phyloP scores from a whole-genome alignment of 1,140 invertebrate species.

The Coptotermes formosanus region DNA sequence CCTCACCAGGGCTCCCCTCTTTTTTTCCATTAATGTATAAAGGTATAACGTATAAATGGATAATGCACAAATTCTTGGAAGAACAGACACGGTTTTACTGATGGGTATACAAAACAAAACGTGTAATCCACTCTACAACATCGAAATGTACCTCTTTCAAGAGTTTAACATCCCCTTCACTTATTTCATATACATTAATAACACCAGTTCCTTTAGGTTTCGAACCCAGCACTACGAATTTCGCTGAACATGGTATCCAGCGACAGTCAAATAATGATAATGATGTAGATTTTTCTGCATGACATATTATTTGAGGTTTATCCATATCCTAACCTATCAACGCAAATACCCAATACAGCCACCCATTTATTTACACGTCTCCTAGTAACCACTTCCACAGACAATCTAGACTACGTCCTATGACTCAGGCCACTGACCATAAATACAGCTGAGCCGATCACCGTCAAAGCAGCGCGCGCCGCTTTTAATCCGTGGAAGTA shows the following conservation, averaged over 20 bases:
- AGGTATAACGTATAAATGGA: too few species aligned
- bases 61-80: too few species aligned
- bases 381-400: too few species aligned
- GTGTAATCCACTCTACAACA: neutral
- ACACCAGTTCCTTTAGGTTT: constrained; percentile 79
- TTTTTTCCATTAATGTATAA: too few species aligned
- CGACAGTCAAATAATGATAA: constrained; percentile 90
- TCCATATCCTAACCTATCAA: constrained; percentile 51
- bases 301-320: constrained; percentile 88
- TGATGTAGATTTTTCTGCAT: constrained; percentile 78
- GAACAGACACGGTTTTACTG: neutral
- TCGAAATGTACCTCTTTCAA: constrained; percentile 58
- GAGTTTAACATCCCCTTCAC: constrained; percentile 66
- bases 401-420: too few species aligned
- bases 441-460: too few species aligned
- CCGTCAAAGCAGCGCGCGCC: too few species aligned
- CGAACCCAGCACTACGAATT: constrained; percentile 86
- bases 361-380: neutral
- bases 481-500: too few species aligned
- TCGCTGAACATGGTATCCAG: constrained; percentile 92
- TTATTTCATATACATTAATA: constrained; percentile 84
- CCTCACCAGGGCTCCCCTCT: too few species aligned
- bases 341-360: neutral
- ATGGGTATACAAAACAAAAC: neutral
- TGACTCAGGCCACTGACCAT: too few species aligned